These are phyloP conservation scores for Amphiprion clarkii DNA, from an alignment of 2,797 vertebrate species.

Conservation along the genomic window DNA sequence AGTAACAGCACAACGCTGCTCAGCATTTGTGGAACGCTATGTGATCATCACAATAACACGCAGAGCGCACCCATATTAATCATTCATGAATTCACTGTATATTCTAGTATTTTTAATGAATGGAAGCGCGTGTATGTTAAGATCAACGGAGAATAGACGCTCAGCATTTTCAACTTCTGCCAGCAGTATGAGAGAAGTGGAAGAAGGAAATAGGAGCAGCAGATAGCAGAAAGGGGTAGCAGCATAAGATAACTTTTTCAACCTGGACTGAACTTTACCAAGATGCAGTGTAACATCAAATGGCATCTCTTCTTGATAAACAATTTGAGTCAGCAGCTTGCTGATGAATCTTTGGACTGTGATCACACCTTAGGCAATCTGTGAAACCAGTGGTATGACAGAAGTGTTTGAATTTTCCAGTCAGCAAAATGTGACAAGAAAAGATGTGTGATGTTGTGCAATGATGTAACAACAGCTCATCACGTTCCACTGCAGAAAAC, in stretches of 20 bases:
- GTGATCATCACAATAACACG: background rate
- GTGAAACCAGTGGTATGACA: background rate
- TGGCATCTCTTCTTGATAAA: background rate
- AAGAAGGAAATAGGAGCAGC: background rate
- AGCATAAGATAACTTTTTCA: background rate
- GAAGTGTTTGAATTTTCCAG: conserved; percentile 4
- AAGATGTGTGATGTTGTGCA: too few relatives aligned
- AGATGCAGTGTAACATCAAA: background rate
- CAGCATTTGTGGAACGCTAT: background rate
- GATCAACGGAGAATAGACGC: background rate
- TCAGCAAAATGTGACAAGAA: background rate
- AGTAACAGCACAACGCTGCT: background rate
- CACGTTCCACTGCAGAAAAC: background rate
- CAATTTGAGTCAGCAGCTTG: conserved; percentile 22
- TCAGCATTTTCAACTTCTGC: background rate
- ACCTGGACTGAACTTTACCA: background rate
- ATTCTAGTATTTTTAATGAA: conserved; percentile 11
- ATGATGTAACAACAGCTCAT: background rate
- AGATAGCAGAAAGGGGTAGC: background rate
- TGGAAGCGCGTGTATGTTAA: background rate
- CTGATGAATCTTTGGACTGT: conserved; percentile 15
- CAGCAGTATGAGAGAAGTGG: background rate
- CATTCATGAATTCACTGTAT: background rate
- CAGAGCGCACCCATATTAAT: background rate
- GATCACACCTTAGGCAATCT: conserved; percentile 22